A percentile compares a stretch with the other conserved stretches of the same genome.
These are phyloP conservation scores for Aplidium turbinatum DNA, from an alignment of 23 tunicate species.

Conservation along the genomic window DNA sequence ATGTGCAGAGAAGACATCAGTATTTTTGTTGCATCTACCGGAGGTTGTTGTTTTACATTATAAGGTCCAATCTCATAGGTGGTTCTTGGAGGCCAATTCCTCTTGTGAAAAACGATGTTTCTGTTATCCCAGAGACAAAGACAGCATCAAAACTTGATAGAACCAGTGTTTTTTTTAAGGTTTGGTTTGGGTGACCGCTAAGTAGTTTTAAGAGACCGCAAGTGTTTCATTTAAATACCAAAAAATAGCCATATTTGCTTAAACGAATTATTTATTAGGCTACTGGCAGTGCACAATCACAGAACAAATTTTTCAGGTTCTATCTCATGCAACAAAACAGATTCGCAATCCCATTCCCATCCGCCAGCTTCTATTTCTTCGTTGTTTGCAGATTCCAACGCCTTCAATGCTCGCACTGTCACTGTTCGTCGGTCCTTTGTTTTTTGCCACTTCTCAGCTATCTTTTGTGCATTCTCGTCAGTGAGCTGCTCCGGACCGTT, in stretches of 20 bases:
- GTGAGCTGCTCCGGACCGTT: slow-evolving; percentile 40
- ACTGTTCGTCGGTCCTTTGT: slow-evolving; percentile 40
- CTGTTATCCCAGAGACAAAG: too few relatives aligned
- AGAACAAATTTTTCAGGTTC: slow-evolving; percentile 30
- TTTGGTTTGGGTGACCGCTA: slow-evolving; percentile 16
- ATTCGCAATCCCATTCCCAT: too few relatives aligned
- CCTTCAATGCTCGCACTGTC: slow-evolving; percentile 40
- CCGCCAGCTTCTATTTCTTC: slow-evolving; percentile 24
- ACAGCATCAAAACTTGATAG: too few relatives aligned
- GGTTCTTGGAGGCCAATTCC: too few relatives aligned
- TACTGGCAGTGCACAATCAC: slow-evolving; percentile 24
- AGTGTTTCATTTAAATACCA: slow-evolving; percentile 12
- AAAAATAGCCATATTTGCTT: slow-evolving; percentile 5
- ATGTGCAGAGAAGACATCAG: too few relatives aligned
- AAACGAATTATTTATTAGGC: neutral
- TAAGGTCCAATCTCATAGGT: too few relatives aligned
- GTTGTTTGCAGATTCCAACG: slow-evolving; percentile 37
- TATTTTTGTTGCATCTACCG: too few relatives aligned
- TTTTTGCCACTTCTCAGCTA: slow-evolving; percentile 45
- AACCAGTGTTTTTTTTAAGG: slow-evolving; percentile 35
- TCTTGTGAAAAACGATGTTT: too few relatives aligned
- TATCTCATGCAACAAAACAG: slow-evolving; percentile 25
- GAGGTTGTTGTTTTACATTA: too few relatives aligned
- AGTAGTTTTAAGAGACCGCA: slow-evolving; percentile 21
- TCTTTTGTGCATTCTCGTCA: slow-evolving; percentile 27